phyloP scores from a whole-genome alignment of 2,797 vertebrate genomes.

The Parauchenoglanis punctatus region DNA sequence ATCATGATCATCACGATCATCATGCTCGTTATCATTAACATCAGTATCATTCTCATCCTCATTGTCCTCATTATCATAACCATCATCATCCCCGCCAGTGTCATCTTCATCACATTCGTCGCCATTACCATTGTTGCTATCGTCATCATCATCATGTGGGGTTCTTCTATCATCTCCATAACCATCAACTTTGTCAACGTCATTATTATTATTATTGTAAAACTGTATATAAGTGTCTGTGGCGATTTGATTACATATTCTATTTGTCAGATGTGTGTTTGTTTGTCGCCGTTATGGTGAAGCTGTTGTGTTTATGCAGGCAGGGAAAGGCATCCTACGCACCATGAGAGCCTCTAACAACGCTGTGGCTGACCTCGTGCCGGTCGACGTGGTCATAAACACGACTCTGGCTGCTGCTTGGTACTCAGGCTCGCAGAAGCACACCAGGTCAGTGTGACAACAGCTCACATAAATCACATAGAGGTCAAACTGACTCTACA shows the following conservation, averaged over 20 bases:
- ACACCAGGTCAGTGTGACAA: conserved; percentile 72
- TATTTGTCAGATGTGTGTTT: background rate
- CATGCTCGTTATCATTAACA: background rate
- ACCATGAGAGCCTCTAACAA: conserved; percentile 95
- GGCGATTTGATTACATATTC: background rate
- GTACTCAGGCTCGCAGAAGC: conserved; percentile 92
- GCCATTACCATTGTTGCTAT: background rate
- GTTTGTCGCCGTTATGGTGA: background rate
- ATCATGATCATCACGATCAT: background rate
- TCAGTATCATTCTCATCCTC: background rate
- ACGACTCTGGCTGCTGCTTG: conserved; percentile 90
- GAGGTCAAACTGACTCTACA: background rate
- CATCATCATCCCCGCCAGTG: background rate
- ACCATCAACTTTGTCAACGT: background rate
- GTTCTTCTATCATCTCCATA: background rate
- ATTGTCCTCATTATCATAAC: background rate
- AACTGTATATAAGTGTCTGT: background rate
- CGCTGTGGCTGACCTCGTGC: conserved; percentile 94
- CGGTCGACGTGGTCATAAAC: conserved; percentile 96
- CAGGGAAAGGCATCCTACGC: conserved; percentile 97
- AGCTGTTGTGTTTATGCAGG: conserved; percentile 72
- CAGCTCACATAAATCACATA: background rate
- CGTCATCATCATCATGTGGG: background rate
- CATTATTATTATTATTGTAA: background rate
- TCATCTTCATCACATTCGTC: background rate